Conservation (phyloP, 2,797 vertebrate species). For the Graptemys geographica region DNA sequence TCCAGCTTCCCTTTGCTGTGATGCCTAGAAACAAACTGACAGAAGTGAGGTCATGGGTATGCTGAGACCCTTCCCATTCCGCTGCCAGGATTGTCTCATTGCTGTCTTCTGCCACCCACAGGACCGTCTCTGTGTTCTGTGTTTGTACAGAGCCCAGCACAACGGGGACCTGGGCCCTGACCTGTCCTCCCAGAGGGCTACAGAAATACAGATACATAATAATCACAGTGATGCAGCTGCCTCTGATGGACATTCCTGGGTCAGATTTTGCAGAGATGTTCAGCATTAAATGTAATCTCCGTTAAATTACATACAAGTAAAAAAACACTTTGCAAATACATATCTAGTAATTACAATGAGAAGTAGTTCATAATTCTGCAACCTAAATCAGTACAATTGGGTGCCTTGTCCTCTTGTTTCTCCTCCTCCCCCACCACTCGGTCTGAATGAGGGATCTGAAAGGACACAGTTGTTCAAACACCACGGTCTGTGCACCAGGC, state of each 20-base stretch:
- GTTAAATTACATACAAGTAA: neutral
- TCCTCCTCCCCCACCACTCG: neutral
- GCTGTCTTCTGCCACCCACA: no score
- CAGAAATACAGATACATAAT: neutral
- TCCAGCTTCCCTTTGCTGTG: no score
- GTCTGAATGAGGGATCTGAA: neutral
- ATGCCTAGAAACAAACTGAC: neutral
- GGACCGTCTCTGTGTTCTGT: no score
- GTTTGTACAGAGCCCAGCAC: no score
- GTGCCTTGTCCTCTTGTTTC: neutral
- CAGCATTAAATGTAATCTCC: neutral
- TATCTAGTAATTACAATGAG: fast-evolving
- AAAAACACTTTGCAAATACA: neutral
- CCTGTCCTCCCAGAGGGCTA: fast-evolving
- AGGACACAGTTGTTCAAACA: neutral
- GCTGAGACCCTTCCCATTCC: no score
- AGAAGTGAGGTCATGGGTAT: no score
- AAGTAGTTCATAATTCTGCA: neutral
- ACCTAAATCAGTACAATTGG: no score
- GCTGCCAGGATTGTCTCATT: no score
- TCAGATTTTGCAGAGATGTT: neutral
- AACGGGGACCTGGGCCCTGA: no score
- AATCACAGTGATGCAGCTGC: neutral
- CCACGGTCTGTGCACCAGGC: neutral
- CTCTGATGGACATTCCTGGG: neutral